These are phyloP conservation scores for Pantherophis alleghaniensis DNA, from an alignment of 2,797 vertebrate genomes.

Conservation along the genomic window DNA sequence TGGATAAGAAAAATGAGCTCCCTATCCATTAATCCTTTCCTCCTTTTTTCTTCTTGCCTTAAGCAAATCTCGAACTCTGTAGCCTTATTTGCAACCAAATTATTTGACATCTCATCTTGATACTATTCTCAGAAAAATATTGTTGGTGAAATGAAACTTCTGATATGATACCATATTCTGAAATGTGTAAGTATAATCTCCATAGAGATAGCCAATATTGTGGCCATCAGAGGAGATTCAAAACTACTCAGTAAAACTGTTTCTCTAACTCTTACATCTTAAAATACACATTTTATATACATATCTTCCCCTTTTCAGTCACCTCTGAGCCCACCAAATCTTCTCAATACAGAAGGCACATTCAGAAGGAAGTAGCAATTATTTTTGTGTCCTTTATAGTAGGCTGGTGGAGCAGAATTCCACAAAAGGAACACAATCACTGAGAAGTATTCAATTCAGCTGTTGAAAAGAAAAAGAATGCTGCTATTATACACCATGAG, in stretches of 20 bases:
- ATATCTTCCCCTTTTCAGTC: neutral
- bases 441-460: neutral
- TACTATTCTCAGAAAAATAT: neutral
- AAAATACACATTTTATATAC: neutral
- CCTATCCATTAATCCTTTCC: neutral
- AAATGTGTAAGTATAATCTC: neutral
- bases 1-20: neutral
- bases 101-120: slow-evolving; percentile 4
- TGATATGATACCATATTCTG: neutral
- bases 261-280: neutral
- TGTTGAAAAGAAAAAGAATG: neutral
- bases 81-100: neutral
- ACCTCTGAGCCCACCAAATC: neutral
- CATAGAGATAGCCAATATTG: neutral
- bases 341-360: neutral
- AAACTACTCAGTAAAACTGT: neutral
- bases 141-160: neutral
- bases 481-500: neutral
- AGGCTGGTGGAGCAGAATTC: neutral
- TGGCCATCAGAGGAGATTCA: neutral
- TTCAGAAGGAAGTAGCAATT: neutral
- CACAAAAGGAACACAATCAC: neutral
- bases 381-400: neutral
- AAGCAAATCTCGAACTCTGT: neutral
- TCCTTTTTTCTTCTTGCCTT: neutral